Evolutionary conservation across 2,888 invertebrate genomes (phyloP).

Genomic region (Azorinus chamasolen): DNA sequence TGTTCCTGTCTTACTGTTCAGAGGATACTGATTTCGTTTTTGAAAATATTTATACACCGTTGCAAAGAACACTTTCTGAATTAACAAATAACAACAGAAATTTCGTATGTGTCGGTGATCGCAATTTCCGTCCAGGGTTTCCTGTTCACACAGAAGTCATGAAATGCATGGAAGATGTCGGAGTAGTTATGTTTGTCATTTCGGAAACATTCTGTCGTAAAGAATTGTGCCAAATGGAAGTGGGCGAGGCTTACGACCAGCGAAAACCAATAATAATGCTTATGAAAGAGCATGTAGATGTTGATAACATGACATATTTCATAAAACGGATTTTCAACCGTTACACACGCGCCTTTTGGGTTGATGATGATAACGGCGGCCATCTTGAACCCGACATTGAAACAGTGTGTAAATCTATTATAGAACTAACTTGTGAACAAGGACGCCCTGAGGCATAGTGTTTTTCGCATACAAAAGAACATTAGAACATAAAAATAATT

Average conservation of each 20-base stretch:
- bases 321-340: constrained; percentile 22
- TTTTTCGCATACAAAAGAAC: no score
- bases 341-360: constrained; percentile 22
- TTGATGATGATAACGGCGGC: constrained; percentile 19
- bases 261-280: constrained; percentile 24
- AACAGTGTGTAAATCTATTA: constrained; percentile 15
- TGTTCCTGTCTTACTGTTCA: constrained; percentile 27
- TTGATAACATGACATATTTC: constrained; percentile 15
- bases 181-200: constrained; percentile 22
- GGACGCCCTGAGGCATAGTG: no score
- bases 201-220: constrained; percentile 28
- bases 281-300: constrained; percentile 17
- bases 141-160: constrained; percentile 21
- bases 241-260: constrained; percentile 19
- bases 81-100: constrained; percentile 9
- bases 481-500: no score
- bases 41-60: constrained; percentile 16
- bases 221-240: constrained; percentile 32
- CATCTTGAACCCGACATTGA: constrained; percentile 13
- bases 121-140: constrained; percentile 23
- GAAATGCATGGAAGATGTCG: constrained; percentile 29
- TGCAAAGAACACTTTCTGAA: constrained; percentile 6
- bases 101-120: constrained; percentile 18
- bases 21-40: constrained; percentile 25
- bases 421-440: constrained; percentile 13